Conservation (phyloP, 2,113 vertebrate genomes). For the Oncorhynchus mykiss region DNA sequence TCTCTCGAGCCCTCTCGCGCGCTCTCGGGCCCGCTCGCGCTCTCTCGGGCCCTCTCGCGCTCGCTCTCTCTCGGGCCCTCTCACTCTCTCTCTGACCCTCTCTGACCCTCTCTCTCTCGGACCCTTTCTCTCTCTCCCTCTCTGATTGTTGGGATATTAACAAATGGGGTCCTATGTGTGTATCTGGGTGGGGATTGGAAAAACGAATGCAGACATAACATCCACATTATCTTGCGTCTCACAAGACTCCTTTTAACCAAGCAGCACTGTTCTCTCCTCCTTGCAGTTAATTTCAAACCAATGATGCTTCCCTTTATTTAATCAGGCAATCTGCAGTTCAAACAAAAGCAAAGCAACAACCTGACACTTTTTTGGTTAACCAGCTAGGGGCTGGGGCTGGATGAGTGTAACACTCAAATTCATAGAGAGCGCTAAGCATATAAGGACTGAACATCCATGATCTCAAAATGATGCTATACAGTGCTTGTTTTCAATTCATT, state of each 20-base stretch:
- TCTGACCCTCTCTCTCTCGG: neutral
- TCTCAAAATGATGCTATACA: too few species aligned
- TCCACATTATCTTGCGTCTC: conserved; percentile 5
- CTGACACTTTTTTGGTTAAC: too few species aligned
- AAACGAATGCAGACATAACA: conserved; percentile 26
- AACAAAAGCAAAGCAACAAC: too few species aligned
- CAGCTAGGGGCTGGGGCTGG: too few species aligned
- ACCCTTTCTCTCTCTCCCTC: neutral
- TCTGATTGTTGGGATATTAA: conserved; percentile 17
- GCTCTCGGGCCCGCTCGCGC: neutral
- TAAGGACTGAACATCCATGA: too few species aligned
- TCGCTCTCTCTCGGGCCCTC: neutral
- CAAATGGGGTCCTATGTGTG: conserved; percentile 26
- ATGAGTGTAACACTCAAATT: too few species aligned
- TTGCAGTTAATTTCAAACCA: too few species aligned
- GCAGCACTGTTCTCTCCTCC: neutral
- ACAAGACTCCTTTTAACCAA: neutral
- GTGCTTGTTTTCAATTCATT: too few species aligned
- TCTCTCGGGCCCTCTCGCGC: neutral
- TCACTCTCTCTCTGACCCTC: neutral
- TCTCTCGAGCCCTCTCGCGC: too few species aligned
- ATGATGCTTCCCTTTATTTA: too few species aligned
- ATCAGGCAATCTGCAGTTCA: too few species aligned
- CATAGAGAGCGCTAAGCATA: too few species aligned
- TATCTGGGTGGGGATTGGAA: conserved; percentile 38